Evolutionary conservation across 2,888 invertebrate genomes (phyloP), one percentile per base, ranked within the genome.

Genomic region (Polydrusus tereticollis): DNA sequence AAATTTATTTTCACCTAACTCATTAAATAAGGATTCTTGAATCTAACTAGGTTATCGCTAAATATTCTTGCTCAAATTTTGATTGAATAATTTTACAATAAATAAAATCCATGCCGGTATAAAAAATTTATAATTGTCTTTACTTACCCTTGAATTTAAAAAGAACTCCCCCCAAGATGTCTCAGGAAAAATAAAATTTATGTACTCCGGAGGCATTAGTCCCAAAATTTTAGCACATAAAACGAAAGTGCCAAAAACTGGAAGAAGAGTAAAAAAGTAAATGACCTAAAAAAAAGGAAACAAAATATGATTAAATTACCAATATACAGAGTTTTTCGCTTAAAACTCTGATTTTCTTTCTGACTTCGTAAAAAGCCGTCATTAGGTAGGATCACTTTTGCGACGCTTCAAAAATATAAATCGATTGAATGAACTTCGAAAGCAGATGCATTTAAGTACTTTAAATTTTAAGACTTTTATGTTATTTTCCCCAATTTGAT

Each of bases 161-260:
- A 96, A 93, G 85, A 96, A 95, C 82, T 95, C 95, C 77, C 89
- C 90, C 91, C 95, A 95, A 41, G 92, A 91, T 3, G 94, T 94
- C 77, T 93, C 92, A 0, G 93, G 90, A 83, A 95, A 94, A 60
- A 94, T 89, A 78, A 92, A 91, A 79, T 92, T 88, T 8, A 90
- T 87, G 23, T 88, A 86, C 74, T 90, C 90, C 65, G 89, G 88
- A 0, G 93, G 92, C 80, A 91, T 90, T 64, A 93, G 86, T n/a
- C 92, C 92, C 58, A 94, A 86, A 72, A 94, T 85, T 85, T 94
- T 94, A 45, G 90, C 90, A 83, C 93, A 92, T 20, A 94, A 86
- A 29, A 94, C 88, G 58, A 93, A 86, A 33, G 91, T 92, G 2
- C 94, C 92, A 77, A 93, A 89, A 50, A 96, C 89, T 2, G 96